Conservation (phyloP, 2,797 vertebrate species). For the Lagocephalus sceleratus region DNA sequence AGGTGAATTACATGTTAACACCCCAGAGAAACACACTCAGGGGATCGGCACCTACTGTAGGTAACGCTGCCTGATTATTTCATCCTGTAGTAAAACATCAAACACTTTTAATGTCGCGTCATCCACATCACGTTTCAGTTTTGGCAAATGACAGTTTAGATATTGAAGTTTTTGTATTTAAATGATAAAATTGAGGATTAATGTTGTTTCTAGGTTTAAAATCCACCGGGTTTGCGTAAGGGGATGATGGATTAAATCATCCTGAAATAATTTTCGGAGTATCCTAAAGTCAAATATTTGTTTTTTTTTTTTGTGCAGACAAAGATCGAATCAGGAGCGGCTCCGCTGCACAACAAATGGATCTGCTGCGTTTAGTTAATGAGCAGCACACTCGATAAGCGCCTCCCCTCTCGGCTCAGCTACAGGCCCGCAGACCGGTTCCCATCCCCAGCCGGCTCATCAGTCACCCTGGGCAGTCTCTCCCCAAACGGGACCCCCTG, state of each 20-base stretch:
- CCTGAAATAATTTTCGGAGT: neutral
- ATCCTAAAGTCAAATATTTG: neutral
- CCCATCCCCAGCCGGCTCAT: constrained; percentile 67
- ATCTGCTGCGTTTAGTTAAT: constrained; percentile 58
- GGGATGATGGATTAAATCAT: neutral
- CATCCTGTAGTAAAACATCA: constrained; percentile 36
- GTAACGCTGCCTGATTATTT: constrained; percentile 9
- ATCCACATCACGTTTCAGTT: no score
- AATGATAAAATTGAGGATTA: no score
- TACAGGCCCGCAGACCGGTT: constrained; percentile 56
- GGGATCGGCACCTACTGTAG: constrained; percentile 42
- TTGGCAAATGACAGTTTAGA: no score
- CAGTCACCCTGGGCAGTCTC: constrained; percentile 75
- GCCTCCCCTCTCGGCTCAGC: constrained; percentile 10
- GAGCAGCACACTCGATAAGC: constrained; percentile 60
- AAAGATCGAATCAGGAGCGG: constrained; percentile 8
- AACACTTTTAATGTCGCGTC: constrained; percentile 4
- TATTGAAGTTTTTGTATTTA: no score
- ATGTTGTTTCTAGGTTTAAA: no score
- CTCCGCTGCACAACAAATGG: constrained; percentile 39
- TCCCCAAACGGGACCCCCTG: constrained; percentile 72
- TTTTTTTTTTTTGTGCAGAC: constrained; percentile 5
- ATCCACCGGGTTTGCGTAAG: neutral
- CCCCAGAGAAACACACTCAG: constrained; percentile 52
- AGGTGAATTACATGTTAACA: constrained; percentile 55